These are phyloP conservation scores for Acinonyx jubatus DNA, from an alignment of 2,113 vertebrate species.

Conservation along the genomic window DNA sequence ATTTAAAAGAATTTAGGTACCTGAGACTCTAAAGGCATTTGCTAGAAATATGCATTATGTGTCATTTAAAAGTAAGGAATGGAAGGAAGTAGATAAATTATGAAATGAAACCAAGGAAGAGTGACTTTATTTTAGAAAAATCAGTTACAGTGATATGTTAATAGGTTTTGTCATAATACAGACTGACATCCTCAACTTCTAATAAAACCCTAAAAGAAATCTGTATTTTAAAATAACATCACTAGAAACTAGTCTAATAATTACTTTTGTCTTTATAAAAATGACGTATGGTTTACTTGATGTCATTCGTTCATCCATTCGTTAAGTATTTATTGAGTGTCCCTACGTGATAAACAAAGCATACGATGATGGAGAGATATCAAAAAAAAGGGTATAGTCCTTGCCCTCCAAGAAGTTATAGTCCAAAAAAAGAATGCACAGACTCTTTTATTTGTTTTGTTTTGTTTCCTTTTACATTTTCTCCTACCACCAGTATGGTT, in stretches of 20 bases:
- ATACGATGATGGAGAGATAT: no score
- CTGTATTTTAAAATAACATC: background rate
- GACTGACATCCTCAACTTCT: background rate
- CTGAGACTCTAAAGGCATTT: background rate
- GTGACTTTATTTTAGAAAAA: background rate
- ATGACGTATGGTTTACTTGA: background rate
- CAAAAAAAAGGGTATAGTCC: background rate
- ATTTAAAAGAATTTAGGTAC: slow-evolving; percentile 47
- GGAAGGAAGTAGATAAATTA: background rate
- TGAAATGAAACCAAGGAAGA: background rate
- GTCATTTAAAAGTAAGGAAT: background rate
- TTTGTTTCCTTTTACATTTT: background rate
- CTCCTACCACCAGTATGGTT: background rate
- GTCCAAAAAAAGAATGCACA: background rate
- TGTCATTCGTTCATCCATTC: background rate
- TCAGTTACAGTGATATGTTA: background rate
- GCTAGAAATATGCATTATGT: background rate
- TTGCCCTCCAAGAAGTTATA: background rate
- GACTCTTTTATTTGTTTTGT: background rate
- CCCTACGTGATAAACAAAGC: background rate
- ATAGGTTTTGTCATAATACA: background rate
- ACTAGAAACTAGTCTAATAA: background rate
- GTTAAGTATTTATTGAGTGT: rapidly evolving
- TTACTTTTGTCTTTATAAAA: background rate
- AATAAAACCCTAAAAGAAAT: background rate